Evolutionary conservation across 92 coral and sea anemone species (phyloP), one percentile per base, ranked within the genome.

Genomic region (Plumapathes pennacea): DNA sequence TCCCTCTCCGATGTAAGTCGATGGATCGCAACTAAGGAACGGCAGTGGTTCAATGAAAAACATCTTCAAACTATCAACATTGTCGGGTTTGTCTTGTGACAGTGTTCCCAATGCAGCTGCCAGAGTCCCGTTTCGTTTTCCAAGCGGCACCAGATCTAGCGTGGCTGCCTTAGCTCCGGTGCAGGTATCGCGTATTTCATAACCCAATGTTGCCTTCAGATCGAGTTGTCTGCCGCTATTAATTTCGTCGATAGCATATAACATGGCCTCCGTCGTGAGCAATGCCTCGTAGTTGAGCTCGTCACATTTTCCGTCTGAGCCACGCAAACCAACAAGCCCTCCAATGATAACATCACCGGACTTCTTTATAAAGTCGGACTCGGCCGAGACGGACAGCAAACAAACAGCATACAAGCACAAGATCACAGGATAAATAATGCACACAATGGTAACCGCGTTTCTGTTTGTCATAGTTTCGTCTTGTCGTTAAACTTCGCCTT

Each of bases 21-120:
- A 77, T 40, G 96, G 36, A 32, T 67, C 74, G 22, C 96, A 87
- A 32, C 96, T 87, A 56, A 87, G 51, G 64, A 77, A 81, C 13
- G 89, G 80, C 14, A 76, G 68, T 3, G 38, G 15, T n/a, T 30
- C 21, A 62, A 81, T 46, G 15, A 66, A 61, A 34, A 86, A 43
- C 11, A 71, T 42, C 55, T 57, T 32, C 31, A 86, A 29, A 25
- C 57, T 67, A 0, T 53, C 41, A 6, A 33, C 59, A 29, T 55
- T 30, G 24, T 43, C 51, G 32, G 13, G 18, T 18, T 15, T 51
- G 18, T 74, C 46, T 17, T 40, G 70, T 0, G 85, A 64, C 10
- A 82, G 67, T 25, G 63, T 60, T 3, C 90, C 96, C 17, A 73
- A 50, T 2, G 75, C 74, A 38, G 89, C 86, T 21, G 62, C 67